Base-by-base conservation (phyloP, 2,113 vertebrate genomes). In the Ptilorrhoa leucosticta region DNA sequence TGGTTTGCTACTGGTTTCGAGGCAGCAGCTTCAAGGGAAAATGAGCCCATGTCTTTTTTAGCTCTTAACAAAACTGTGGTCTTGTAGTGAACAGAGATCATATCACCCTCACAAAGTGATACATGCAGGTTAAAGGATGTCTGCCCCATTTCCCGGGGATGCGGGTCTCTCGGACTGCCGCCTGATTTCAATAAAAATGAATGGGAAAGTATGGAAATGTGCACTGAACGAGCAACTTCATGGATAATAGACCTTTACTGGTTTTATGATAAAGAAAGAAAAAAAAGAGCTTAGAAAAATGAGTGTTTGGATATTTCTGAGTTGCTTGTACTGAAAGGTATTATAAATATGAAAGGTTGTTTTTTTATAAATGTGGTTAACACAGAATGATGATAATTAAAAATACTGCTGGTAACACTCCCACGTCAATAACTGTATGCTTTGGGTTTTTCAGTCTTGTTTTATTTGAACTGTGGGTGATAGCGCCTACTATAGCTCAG, bases 51-150 rank as follows among this genome's bases (percentile, higher is more conserved):
- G 95, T 93, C 96, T 97, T 94, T 96, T 96, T 96, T 85, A 97
- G 94, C 94, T 96, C 94, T 96, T 94, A 96, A 96, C 97, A 96
- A 96, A 97, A 97, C 87, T 93, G 93, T 89, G 94, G 95, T 78
- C 95, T 96, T 97, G 96, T 97, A 97, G 93, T 14, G 79, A 97
- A 61, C 96, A 96, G 93, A 95, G 97, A 97, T 97, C 61, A 7
- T 96, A 96, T 97, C 97, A 75, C 28, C 37, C 93, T 96, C 93
- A 68, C 96, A 78, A 89, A 97, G 82, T 94, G 96, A 87, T 96
- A 97, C 94, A 97, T 8, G 73, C 73, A 78, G 97, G 97, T 97
- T 97, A 97, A 96, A 96, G 96, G 95, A 95, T 93, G 97, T 81
- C 96, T 94, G 96, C 96, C 89, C 94, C 4, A 3, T 91, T 96